phyloP scores from a whole-genome alignment of 2,888 invertebrate species.

The Sympetrum striolatum region DNA sequence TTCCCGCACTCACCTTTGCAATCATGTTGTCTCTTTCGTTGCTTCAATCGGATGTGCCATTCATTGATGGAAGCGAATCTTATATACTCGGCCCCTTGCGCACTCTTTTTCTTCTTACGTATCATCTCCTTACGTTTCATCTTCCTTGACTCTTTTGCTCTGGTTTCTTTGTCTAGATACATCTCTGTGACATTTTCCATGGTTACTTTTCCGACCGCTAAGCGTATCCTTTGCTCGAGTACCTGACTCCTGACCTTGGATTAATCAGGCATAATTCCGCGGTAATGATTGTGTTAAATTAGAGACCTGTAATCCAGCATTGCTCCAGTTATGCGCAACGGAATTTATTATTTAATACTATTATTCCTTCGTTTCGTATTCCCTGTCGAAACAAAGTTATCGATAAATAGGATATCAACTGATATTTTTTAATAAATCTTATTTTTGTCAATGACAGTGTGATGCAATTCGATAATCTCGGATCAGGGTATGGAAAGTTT shows the following conservation, averaged over 20 bases:
- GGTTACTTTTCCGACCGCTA: constrained; percentile 1
- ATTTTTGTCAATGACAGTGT: too few relatives aligned
- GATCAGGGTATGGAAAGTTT: too few relatives aligned
- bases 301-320: background rate
- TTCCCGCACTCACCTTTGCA: background rate
- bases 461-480: too few relatives aligned
- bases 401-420: too few relatives aligned
- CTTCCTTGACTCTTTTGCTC: constrained; percentile 31
- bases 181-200: constrained; percentile 24
- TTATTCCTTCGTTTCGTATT: background rate
- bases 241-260: background rate
- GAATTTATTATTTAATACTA: background rate
- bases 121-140: background rate
- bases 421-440: too few relatives aligned
- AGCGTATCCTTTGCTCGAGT: background rate
- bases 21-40: background rate
- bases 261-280: background rate
- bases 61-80: background rate
- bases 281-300: background rate
- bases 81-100: background rate
- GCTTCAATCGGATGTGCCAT: background rate
- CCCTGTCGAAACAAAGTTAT: too few relatives aligned
- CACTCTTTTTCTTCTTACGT: background rate
- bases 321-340: background rate
- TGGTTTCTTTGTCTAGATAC: constrained; percentile 23